Base-by-base conservation (phyloP, 2,797 vertebrate species). In the Amazonetta brasiliensis region DNA sequence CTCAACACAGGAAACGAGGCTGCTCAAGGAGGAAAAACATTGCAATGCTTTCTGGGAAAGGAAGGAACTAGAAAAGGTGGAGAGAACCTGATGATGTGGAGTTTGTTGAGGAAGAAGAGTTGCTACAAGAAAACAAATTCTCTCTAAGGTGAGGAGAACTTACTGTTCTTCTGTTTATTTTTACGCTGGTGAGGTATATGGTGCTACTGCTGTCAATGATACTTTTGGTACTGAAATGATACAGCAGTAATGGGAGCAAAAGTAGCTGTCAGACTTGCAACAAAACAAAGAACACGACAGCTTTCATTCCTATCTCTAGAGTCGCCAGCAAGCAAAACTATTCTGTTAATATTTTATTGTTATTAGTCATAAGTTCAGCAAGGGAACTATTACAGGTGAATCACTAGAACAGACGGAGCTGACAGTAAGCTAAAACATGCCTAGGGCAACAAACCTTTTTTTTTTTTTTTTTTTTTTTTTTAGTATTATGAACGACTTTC, bases 271-370 rank as follows among this genome's bases (percentile, higher is more conserved):
- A 83, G 55, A 26, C 46, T 92, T 59, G 58, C 91, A 87, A 55
- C 41, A 81, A 93, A 93, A 66, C 48, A 93, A 60, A 84, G 73
- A 59, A 46, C 41, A 75, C 23, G 66, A 35, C 14, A 33, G 75
- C 54, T 87, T 92, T 95, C 37, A 44, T 89, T 93, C 14, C 28
- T 68, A 28, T 72, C 81, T 62, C 87, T 75, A 60, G 80, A 77
- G 78, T 39, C 4, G 0, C 21, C 69, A 91, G n/a, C 41, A 96
- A 87, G 37, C 48, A 85, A 83, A 93, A 88, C 21, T 81, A 64
- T 91, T 92, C 68, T 92, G 84, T 91, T 94, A 96, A 95, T 95
- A 95, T 95, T 94, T 94, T 94, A 93, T 91, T 94, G 72, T 92
- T 93, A 83, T 92, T 97, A 95, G 82, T 89, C 35, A 30, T 91